Base-by-base conservation (phyloP, 2,888 invertebrate species). In the Sphecodes monilicornis region DNA sequence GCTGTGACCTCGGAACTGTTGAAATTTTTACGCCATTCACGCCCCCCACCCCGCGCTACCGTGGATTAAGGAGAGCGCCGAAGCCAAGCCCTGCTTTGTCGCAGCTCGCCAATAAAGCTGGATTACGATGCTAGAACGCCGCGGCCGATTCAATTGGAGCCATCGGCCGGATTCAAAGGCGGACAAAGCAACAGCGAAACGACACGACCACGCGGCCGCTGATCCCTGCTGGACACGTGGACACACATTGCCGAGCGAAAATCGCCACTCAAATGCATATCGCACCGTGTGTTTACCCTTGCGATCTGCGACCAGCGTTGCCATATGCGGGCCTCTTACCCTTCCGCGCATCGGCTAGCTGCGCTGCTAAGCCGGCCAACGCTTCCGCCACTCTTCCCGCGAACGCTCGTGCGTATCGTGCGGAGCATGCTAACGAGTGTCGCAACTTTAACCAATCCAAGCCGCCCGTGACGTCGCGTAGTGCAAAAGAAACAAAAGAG, bases 1-100 rank as follows among this genome's bases (percentile, higher is more conserved):
- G 57, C 54, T 39, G 77, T n/a, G 41, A 32, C 64, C 69, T 83
- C 82, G 69, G 64, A 86, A 89, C 89, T 82, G 84, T 81, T 90
- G 68, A 90, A 90, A 86, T 88, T 90, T 86, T 90, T 89, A 80
- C 88, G 84, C 85, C 86, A 88, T 88, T 89, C 85, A 88, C 86
- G 80, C 10, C 3, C 10, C 22, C 10, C 22, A 22, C 50, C 10
- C 0, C 3, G n/a, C n/a, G n/a, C 69, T 80, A 22, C 60, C 72
- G 70, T 22, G 85, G 86, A 86, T 90, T 86, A 85, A 88, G 82
- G 84, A 79, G 79, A 46, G 84, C 80, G 74, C 82, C 86, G 82
- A 80, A 84, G 82, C 80, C 73, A 32, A 82, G 70, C 80, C 74
- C 74, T 74, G 80, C 88, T 89, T 89, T 89, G 86, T 85, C 81